phyloP scores from a whole-genome alignment of 2,888 invertebrate species.

The Drosophila demipolita region DNA sequence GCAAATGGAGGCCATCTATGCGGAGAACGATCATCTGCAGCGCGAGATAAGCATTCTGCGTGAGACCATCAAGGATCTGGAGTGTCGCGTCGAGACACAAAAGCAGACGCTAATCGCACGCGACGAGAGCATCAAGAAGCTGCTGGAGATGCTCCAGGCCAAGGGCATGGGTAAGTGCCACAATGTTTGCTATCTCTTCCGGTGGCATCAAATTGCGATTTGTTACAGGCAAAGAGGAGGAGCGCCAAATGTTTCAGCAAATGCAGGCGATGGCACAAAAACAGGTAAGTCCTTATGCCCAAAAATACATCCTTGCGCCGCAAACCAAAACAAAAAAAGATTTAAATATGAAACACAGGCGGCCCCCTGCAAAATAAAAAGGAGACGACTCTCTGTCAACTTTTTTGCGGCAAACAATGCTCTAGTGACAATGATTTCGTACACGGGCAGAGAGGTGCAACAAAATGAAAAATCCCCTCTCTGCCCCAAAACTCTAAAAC shows the following conservation, averaged over 20 bases:
- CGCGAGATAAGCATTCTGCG: constrained; percentile 96
- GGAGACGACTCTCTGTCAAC: constrained; percentile 37
- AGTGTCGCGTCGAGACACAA: constrained; percentile 98
- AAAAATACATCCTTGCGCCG: constrained; percentile 25
- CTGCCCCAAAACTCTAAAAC: constrained; percentile 31
- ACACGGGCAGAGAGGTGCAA: constrained; percentile 42
- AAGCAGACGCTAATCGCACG: constrained; percentile 98
- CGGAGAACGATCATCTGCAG: constrained; percentile 97
- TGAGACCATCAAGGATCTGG: constrained; percentile 98
- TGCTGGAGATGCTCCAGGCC: constrained; percentile 98
- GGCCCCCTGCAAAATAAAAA: constrained; percentile 21
- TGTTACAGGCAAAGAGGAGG: constrained; percentile 94
- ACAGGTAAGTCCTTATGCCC: constrained; percentile 88
- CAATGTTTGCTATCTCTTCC: constrained; percentile 5
- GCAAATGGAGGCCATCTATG: constrained; percentile 95
- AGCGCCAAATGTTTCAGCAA: constrained; percentile 98
- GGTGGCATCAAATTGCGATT: constrained; percentile 4
- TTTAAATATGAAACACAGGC: constrained; percentile 18
- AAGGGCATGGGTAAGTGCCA: constrained; percentile 96
- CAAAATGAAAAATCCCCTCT: constrained; percentile 22
- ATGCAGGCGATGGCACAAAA: constrained; percentile 98
- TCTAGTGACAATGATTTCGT: constrained; percentile 81
- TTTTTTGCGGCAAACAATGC: constrained; percentile 72
- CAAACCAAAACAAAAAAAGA: constrained; percentile 10
- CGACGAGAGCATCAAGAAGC: constrained; percentile 99